Percentiles rank a stretch among this genome's conserved stretches.
Evolutionary conservation across 2,113 vertebrate species (phyloP).

Genomic region (Pseudorhombus dupliciocellatus): DNA sequence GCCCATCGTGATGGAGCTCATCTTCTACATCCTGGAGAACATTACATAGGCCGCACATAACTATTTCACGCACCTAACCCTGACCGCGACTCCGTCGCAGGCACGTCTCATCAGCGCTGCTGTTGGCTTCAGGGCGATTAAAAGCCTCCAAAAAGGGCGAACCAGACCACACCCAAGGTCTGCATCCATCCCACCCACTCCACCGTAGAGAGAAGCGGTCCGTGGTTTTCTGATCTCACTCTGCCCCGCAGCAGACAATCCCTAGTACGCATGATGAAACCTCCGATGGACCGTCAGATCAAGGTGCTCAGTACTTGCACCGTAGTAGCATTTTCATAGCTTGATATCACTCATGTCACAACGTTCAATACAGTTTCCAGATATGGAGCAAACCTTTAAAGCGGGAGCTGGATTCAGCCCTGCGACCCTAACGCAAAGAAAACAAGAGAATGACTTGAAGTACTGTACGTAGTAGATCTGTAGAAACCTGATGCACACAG

Average conservation of each 20-base stretch:
- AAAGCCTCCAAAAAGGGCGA: constrained; percentile 51
- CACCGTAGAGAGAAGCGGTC: constrained; percentile 30
- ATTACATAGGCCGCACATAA: constrained; percentile 81
- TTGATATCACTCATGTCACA: constrained; percentile 49
- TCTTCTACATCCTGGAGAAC: constrained; percentile 98
- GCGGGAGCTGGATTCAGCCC: constrained; percentile 55
- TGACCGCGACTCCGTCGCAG: constrained; percentile 36
- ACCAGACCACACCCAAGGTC: constrained; percentile 45
- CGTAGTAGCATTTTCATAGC: constrained; percentile 58
- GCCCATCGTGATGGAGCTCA: constrained; percentile 92
- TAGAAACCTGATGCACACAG: constrained; percentile 64
- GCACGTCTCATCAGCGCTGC: constrained; percentile 39
- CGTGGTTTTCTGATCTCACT: constrained; percentile 42
- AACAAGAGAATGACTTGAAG: constrained; percentile 59
- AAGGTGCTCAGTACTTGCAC: constrained; percentile 40
- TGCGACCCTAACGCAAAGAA: constrained; percentile 52
- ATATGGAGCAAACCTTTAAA: constrained; percentile 64
- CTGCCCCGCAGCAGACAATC: constrained; percentile 50
- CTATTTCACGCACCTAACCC: constrained; percentile 21
- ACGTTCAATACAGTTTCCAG: constrained; percentile 27
- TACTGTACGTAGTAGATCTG: constrained; percentile 55
- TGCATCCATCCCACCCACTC: constrained; percentile 50
- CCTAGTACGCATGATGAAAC: constrained; percentile 57
- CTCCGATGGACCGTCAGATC: constrained; percentile 44
- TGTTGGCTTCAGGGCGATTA: constrained; percentile 42